Evolutionary conservation across 2,113 vertebrate species (phyloP), one percentile per base, ranked within the genome.

Genomic region (Rhabdomys dilectus): DNA sequence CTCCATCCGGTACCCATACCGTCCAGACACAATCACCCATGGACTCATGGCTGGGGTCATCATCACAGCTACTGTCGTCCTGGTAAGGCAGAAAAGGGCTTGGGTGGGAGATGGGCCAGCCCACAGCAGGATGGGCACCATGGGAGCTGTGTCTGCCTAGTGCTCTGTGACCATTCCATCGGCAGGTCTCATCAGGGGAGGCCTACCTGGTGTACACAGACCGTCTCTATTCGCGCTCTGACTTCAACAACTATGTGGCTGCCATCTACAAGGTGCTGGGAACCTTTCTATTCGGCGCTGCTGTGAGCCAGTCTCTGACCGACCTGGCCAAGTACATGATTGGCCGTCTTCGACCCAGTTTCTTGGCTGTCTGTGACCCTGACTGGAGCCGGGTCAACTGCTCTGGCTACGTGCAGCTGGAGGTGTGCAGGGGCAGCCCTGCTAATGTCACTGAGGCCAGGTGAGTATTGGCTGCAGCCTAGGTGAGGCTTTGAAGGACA

Each of bases 261-360:
- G 99, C 99, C 0, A 98, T 99, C 82, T 99, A 99, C 97, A 99
- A 99, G 97, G 99, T 99, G 53, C 97, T 99, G 96, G 99, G 99
- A 45, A 99, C 99, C 26, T 99, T 99, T 97, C 80, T 99, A 97
- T 99, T 99, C 0, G 99, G 99, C 45, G 99, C 98, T 0, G 98
- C 98, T 0, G 99, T 99, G 72, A 99, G 99, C 97, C 99, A 99
- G 96, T 99, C 99, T 0, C 98, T 99, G 51, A 99, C 99, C 0
- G 99, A 99, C 98, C 98, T 99, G 91, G 99, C 99, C 85, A 99
- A 99, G 86, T 99, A 99, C 98, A 99, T 99, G 96, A 99, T 99
- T 0, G 99, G 99, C 39, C 99, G 99, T 0, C 99, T 99, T 1
- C 98, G 99, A 62, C 99, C 99, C 0, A 99, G 99, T 98, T 99